Conservation (phyloP, 2,888 invertebrate genomes). For the Auanema freiburgensis region DNA sequence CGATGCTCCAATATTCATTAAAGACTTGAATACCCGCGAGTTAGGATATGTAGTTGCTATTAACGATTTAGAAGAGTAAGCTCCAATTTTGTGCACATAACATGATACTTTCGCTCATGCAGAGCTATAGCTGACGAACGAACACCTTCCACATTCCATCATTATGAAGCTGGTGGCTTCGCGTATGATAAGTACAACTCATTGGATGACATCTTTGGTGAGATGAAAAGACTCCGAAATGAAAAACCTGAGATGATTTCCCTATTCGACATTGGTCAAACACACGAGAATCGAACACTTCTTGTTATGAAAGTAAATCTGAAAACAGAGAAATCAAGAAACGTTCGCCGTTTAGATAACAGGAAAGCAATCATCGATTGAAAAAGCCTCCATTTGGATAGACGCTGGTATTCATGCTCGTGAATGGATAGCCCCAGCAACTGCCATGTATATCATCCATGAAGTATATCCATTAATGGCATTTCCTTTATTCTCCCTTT, state of each 20-base stretch:
- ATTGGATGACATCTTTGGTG: constrained; percentile 35
- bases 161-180: constrained; percentile 35
- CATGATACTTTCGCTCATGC: neutral
- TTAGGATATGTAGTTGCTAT: constrained; percentile 59
- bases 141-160: constrained; percentile 27
- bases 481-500: neutral
- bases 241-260: constrained; percentile 56
- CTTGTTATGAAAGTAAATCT: constrained; percentile 47
- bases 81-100: neutral
- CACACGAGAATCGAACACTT: constrained; percentile 57
- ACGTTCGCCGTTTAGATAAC: constrained; percentile 27
- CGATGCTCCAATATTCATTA: constrained; percentile 51
- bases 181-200: constrained; percentile 51
- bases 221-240: constrained; percentile 43
- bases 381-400: constrained; percentile 54
- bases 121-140: constrained; percentile 56
- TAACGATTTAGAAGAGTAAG: constrained; percentile 59
- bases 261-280: constrained; percentile 60
- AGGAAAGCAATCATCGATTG: constrained; percentile 35
- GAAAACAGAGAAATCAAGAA: neutral
- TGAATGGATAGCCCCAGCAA: constrained; percentile 47
- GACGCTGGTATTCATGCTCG: constrained; percentile 62
- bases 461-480: constrained; percentile 14
- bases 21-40: constrained; percentile 51
- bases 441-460: constrained; percentile 51